Evolutionary conservation across 2,113 vertebrate genomes (phyloP).

Genomic region (Axis porcinus): DNA sequence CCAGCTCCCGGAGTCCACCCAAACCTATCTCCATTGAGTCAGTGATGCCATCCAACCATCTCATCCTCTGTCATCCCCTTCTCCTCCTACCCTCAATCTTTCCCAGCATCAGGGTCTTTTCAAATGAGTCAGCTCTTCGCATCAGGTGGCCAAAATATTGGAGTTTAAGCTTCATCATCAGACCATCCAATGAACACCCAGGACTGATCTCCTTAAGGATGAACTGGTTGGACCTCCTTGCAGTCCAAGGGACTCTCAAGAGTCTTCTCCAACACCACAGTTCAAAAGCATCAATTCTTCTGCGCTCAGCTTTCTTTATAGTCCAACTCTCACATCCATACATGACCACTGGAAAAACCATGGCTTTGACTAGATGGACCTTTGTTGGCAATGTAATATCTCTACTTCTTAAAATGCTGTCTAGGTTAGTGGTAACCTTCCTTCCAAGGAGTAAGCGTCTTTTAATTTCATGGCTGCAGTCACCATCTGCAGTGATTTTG

Average conservation of each 20-base stretch:
- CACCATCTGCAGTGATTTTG: neutral
- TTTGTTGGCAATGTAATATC: neutral
- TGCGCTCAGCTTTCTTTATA: rapidly evolving
- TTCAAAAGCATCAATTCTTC: neutral
- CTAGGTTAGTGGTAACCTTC: neutral
- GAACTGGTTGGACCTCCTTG: neutral
- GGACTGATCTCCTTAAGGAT: neutral
- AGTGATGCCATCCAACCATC: neutral
- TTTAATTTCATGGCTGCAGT: neutral
- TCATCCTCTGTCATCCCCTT: neutral
- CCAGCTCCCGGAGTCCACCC: neutral
- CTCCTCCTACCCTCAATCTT: neutral
- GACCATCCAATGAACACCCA: neutral
- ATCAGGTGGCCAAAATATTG: neutral
- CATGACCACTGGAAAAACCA: neutral
- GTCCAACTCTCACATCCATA: neutral
- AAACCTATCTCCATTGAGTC: neutral
- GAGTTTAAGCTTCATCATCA: neutral
- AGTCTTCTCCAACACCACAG: neutral
- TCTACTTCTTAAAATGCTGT: neutral
- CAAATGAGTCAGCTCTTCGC: neutral
- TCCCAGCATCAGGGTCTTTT: neutral
- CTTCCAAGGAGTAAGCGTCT: neutral
- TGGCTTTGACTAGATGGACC: neutral
- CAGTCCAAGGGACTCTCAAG: neutral